phyloP scores from a whole-genome alignment of 1,140 invertebrate species.

The Dendrolimus punctatus region DNA sequence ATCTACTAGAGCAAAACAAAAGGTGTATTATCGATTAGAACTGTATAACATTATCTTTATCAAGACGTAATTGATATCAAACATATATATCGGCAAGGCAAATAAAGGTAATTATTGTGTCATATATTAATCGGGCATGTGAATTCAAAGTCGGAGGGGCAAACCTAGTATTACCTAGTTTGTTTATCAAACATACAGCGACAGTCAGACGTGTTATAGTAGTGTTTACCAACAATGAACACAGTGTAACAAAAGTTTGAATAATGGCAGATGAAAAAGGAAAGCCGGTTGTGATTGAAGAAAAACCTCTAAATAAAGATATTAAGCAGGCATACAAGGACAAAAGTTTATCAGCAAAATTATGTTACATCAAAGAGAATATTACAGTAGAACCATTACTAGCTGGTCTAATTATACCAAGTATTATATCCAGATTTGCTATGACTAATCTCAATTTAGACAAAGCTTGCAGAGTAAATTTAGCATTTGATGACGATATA shows the following conservation, averaged over 20 bases:
- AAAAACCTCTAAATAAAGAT: slow-evolving; percentile 47
- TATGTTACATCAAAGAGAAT: slow-evolving; percentile 19
- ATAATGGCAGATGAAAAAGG: slow-evolving; percentile 42
- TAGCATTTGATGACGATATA: slow-evolving; percentile 74
- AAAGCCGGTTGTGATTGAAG: slow-evolving; percentile 31
- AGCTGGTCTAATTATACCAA: background rate
- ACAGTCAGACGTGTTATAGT: slow-evolving; percentile 19
- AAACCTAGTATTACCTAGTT: too few relatives aligned
- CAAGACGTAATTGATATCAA: slow-evolving; percentile 59
- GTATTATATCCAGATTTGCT: slow-evolving; percentile 53
- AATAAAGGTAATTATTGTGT: slow-evolving; percentile 47
- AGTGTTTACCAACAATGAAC: slow-evolving; percentile 31
- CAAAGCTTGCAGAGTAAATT: slow-evolving; percentile 83
- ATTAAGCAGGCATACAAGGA: slow-evolving; percentile 23
- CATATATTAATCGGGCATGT: slow-evolving; percentile 37
- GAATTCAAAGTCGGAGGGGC: slow-evolving; percentile 5
- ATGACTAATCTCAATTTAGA: slow-evolving; percentile 83
- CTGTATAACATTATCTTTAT: slow-evolving; percentile 42
- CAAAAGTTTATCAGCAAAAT: slow-evolving; percentile 43
- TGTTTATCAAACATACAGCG: slow-evolving; percentile 27
- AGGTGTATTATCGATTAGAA: too few relatives aligned
- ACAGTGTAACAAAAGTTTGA: slow-evolving; percentile 12
- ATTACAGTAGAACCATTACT: slow-evolving; percentile 5
- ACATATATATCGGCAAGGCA: slow-evolving; percentile 56
- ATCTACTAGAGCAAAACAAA: too few relatives aligned